Conservation (phyloP, 2,113 vertebrate species). For the Copsychus sechellarum region DNA sequence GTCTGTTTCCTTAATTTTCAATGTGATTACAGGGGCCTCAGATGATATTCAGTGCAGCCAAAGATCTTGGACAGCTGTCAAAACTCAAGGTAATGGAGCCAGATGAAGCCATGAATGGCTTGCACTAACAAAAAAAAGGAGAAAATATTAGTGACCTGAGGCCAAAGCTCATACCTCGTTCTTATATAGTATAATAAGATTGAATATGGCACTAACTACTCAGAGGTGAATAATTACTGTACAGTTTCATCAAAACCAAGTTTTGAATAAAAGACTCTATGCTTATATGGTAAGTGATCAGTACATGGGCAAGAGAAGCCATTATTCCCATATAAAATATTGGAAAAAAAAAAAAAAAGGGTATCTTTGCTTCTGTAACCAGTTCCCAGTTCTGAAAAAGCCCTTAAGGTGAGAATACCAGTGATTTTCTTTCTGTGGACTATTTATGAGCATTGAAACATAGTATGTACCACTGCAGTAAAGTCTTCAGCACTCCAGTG, state of each 20-base stretch:
- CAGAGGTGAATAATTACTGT: neutral
- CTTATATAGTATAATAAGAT: neutral
- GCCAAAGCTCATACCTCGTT: neutral
- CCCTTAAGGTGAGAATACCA: neutral
- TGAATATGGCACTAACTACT: neutral
- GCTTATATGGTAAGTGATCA: neutral
- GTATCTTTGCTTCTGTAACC: neutral
- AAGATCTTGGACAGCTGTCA: slow-evolving; percentile 95
- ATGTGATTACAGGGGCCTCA: slow-evolving; percentile 86
- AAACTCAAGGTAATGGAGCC: slow-evolving; percentile 91
- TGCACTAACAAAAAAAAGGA: neutral
- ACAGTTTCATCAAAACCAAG: neutral
- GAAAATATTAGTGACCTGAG: neutral
- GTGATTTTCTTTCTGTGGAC: neutral
- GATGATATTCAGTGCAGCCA: slow-evolving; percentile 97
- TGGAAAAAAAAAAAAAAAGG: neutral
- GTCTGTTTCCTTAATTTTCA: neutral
- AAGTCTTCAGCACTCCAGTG: neutral
- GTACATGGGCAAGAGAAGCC: neutral
- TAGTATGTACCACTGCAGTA: neutral
- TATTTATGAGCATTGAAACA: neutral
- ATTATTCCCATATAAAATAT: neutral
- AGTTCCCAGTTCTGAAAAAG: neutral
- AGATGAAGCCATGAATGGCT: neutral
- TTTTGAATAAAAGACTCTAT: neutral